Evolutionary conservation across 2,113 vertebrate species (phyloP).

Genomic region (Colinus virginianus): DNA sequence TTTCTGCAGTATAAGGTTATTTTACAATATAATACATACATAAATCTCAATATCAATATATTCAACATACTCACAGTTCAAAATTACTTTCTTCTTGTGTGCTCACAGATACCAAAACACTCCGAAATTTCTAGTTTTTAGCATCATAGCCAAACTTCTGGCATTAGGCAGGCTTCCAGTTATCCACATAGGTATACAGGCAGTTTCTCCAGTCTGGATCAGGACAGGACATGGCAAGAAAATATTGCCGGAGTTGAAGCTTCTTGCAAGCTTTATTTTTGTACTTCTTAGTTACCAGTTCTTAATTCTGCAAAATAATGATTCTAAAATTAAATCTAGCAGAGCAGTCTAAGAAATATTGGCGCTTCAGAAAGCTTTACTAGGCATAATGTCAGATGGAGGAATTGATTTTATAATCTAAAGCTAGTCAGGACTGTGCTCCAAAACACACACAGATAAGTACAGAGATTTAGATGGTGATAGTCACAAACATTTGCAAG

Average conservation of each 20-base stretch:
- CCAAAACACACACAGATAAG: neutral
- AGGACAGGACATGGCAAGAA: neutral
- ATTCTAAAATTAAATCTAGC: neutral
- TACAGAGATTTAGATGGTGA: neutral
- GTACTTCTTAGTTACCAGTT: neutral
- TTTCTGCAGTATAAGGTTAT: conserved; percentile 14
- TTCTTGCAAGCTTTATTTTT: neutral
- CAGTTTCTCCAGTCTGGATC: neutral
- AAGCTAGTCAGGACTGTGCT: neutral
- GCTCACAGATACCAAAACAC: neutral
- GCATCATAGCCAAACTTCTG: neutral
- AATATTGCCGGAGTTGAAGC: neutral
- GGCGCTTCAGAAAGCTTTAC: neutral
- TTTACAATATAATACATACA: conserved; percentile 46
- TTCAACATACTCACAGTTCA: neutral
- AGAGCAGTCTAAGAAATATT: neutral
- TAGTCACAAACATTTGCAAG: neutral
- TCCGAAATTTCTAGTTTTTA: conserved; percentile 14
- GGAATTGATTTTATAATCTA: conserved; percentile 15
- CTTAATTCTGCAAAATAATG: neutral
- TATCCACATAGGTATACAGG: neutral
- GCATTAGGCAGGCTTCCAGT: neutral
- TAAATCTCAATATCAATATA: conserved; percentile 28
- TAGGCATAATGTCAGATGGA: neutral
- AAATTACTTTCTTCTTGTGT: neutral